phyloP scores from a whole-genome alignment of 2,797 vertebrate genomes.

The Adelosebastes latens region DNA sequence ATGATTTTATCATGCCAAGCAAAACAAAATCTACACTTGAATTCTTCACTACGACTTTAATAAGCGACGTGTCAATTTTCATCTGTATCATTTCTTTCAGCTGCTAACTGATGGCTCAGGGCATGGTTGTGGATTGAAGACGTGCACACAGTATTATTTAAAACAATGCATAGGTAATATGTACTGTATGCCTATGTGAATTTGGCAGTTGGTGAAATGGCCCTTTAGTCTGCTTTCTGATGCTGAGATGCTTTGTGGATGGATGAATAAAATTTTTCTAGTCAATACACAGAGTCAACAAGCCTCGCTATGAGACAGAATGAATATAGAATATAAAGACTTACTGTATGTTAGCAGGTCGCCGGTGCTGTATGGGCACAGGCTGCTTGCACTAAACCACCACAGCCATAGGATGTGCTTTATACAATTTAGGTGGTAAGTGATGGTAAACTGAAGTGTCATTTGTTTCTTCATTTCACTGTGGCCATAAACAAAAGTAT shows the following conservation, averaged over 20 bases:
- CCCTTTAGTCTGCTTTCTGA: conserved; percentile 1
- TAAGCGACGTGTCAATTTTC: not conserved
- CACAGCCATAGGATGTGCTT: not conserved
- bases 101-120: not conserved
- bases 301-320: not conserved
- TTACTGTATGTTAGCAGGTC: not conserved
- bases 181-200: not conserved
- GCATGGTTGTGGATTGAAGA: not conserved
- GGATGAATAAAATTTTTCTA: not conserved
- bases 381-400: not conserved
- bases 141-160: not conserved
- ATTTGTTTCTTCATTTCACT: not conserved
- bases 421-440: not conserved
- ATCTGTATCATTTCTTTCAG: not conserved
- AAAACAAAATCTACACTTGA: not conserved
- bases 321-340: not conserved
- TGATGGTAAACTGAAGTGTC: not conserved
- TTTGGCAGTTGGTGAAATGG: conserved; percentile 12
- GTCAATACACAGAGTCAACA: not conserved
- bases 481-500: not conserved
- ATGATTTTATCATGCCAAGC: not conserved
- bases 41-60: not conserved
- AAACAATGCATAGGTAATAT: not conserved
- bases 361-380: not conserved
- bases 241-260: not conserved